phyloP scores from a whole-genome alignment of 2,113 vertebrate species.

The Datnioides undecimradiatus region DNA sequence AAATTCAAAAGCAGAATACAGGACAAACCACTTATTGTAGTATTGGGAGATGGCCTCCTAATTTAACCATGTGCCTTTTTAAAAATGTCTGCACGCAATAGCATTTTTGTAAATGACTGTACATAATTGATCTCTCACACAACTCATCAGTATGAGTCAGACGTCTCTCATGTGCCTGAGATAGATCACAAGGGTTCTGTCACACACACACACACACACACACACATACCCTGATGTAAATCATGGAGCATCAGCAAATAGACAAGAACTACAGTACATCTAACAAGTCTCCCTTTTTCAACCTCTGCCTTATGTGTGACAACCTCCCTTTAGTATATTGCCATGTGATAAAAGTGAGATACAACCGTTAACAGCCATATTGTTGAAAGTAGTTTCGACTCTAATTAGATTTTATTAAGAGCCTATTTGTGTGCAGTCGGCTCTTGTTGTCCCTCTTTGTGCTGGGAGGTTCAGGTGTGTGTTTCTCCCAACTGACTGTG shows the following conservation, averaged over 20 bases:
- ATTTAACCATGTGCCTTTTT: background rate
- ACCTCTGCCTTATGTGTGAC: background rate
- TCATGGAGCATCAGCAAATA: background rate
- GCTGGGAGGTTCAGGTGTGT: conserved; percentile 61
- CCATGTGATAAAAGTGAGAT: background rate
- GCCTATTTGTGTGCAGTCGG: conserved; percentile 7
- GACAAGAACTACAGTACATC: background rate
- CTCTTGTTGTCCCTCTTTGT: conserved; percentile 13
- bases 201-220: background rate
- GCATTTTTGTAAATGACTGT: background rate
- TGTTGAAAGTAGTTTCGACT: background rate
- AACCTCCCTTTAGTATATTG: background rate
- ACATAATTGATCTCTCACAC: conserved; percentile 44
- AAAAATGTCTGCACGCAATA: background rate
- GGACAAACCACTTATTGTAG: background rate
- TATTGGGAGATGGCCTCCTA: background rate
- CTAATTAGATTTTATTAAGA: background rate
- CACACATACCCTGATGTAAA: background rate
- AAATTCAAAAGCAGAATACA: background rate
- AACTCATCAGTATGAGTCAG: conserved; percentile 21
- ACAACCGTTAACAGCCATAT: background rate
- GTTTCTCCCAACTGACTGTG: conserved; percentile 59
- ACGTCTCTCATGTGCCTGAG: conserved; percentile 27
- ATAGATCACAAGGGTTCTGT: conserved; percentile 13
- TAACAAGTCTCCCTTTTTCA: background rate